A percentile compares a stretch with the other conserved stretches of the same genome.
These are phyloP conservation scores for Eospalax fontanierii DNA, from an alignment of 2,797 vertebrate species.

Conservation along the genomic window DNA sequence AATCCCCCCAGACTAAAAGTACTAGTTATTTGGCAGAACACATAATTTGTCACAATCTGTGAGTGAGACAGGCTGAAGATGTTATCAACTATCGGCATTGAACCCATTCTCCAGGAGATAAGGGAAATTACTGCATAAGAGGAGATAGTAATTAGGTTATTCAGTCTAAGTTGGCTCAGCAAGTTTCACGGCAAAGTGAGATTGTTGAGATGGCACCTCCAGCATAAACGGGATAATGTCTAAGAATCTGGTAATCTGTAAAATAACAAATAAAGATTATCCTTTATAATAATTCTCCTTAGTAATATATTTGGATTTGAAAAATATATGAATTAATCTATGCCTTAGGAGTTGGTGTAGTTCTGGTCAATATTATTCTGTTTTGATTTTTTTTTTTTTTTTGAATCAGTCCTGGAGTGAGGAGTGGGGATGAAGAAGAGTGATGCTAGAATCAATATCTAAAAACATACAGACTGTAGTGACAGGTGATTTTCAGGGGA, in stretches of 20 bases:
- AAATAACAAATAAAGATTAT: neutral
- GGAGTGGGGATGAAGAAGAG: neutral
- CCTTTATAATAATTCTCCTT: neutral
- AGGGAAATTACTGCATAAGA: neutral
- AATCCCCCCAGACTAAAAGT: neutral
- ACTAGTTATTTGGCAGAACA: slow-evolving; percentile 31
- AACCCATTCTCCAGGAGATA: slow-evolving; percentile 10
- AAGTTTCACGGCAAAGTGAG: neutral
- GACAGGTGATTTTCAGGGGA: neutral
- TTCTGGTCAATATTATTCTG: neutral
- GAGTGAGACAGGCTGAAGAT: slow-evolving; percentile 17
- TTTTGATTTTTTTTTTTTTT: slow-evolving; percentile 21
- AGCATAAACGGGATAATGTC: neutral
- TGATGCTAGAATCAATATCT: neutral
- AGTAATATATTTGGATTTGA: neutral
- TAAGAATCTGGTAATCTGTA: neutral
- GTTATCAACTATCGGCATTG: neutral
- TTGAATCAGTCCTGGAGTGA: neutral
- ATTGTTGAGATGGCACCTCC: neutral
- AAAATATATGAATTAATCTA: neutral
- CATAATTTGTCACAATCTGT: neutral
- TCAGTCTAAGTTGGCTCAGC: neutral
- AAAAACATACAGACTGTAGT: neutral
- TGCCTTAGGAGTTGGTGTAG: neutral
- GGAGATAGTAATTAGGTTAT: neutral